Evolutionary conservation across 2,888 invertebrate species (phyloP), one percentile per base, ranked within the genome.

Genomic region (Leucozona laternaria): DNA sequence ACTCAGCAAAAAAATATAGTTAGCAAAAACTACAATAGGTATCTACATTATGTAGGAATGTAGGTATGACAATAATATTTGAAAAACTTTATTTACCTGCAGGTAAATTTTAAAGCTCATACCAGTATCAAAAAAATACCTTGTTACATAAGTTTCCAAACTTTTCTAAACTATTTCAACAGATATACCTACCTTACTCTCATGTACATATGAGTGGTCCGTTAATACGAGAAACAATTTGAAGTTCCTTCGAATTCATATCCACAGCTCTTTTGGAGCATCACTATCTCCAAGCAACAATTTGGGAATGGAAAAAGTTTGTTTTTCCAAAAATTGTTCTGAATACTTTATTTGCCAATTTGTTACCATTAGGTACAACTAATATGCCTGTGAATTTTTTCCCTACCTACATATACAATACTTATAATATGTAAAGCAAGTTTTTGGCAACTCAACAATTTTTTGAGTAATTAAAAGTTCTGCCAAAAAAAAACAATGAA

Each of bases 281-380:
- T 53, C 50, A 28, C 25, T 28, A 53, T 53, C 28, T 53, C 25
- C 25, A 53, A 28, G 60, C 15, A 58, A 8, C 7, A 5, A 34
- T 40, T 60, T 37, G 4, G 22, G 2, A 22, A 37, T 60, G 37
- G 1, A 20, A 13, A 37, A 37, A 37, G 37, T 34, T 58, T 20
- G 53, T 58, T 37, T 62, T 53, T 62, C 40, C 28, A n/a, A 40
- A 64, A 66, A 20, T n/a, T 34, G n/a, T 37, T 25, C 17, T 28
- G 13, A 50, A 40, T 20, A 37, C 40, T n/a, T n/a, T n/a, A 22
- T 53, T 64, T 64, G 64, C 75, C 53, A 66, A 53, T 40, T 50
- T 13, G 2, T 37, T 37, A 15, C 5, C 17, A 4, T 11, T 11
- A 0, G 0, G 0, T 1, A 3, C 11, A 57, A 31, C 31, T 31